Evolutionary conservation across 2,797 vertebrate species (phyloP), one percentile per base, ranked within the genome.

Genomic region (Hyperoplus immaculatus): DNA sequence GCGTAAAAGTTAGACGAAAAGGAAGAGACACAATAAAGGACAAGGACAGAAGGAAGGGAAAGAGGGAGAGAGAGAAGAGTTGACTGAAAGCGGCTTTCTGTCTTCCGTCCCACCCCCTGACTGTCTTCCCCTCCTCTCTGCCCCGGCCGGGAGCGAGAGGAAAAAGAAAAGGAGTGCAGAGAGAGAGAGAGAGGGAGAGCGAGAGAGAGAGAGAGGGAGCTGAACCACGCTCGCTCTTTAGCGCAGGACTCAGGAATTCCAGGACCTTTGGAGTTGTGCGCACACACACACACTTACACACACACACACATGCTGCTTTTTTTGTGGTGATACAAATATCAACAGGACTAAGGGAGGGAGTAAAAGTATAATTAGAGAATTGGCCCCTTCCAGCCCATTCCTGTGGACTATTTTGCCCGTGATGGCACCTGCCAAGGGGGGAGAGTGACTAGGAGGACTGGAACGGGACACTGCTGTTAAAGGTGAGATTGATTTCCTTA

Each of bases 351-450:
- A 61, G 57, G 75, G 59, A 73, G 68, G 66, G 79, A 80, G 75
- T 66, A 42, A 51, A 70, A 72, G 67, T 61, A 42, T 50, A 59
- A 69, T 56, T 58, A 63, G 75, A 91, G 87, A 68, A 61, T 10
- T 29, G 75, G 72, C 69, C 46, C 51, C 63, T 74, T 79, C 46
- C 87, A 89, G 87, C 83, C 66, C 58, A 85, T 90, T 90, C 86
- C 90, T 85, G 77, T 93, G 94, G 93, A 95, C 91, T 92, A 94
- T 89, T 29, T 84, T 91, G 86, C 89, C 90, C 90, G 90, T 91
- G 93, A 94, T 93, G 93, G 92, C 95, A 95, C 95, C 94, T 95
- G 95, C 92, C 87, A 85, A 82, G 77, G 75, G 87, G 82, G 72
- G 75, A 83, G 88, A 74, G 85, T 65, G 15, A 82, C 76, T 78